A percentile compares a stretch with the other conserved stretches of the same genome.
Evolutionary conservation across 1,140 invertebrate genomes (phyloP).

Genomic region (Pseudomyrmex sp.): DNA sequence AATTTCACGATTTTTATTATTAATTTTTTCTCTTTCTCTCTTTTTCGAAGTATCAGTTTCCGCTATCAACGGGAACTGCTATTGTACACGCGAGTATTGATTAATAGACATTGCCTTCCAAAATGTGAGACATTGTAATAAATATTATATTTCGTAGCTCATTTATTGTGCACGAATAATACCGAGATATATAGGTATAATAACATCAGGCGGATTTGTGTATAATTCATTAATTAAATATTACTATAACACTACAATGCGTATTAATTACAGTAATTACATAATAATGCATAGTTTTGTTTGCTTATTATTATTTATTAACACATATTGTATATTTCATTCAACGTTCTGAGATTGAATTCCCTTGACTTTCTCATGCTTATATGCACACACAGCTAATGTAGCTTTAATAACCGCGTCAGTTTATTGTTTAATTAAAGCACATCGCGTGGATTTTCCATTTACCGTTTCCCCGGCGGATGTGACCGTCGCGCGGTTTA

Average conservation of each 20-base stretch:
- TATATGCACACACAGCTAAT: neutral
- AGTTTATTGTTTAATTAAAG: slow-evolving; percentile 37
- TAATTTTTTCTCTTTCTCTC: neutral
- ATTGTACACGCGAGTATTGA: slow-evolving; percentile 1
- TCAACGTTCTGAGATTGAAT: no score
- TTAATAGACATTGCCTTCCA: neutral
- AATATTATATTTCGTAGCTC: neutral
- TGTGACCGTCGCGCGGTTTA: neutral
- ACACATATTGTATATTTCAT: no score
- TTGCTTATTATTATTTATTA: neutral
- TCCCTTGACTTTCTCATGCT: neutral
- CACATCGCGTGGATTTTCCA: neutral
- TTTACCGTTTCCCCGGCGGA: neutral
- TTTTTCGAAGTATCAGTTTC: slow-evolving; percentile 12
- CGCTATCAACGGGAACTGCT: neutral
- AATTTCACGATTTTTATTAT: slow-evolving; percentile 2
- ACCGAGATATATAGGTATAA: neutral
- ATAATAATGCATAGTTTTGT: neutral
- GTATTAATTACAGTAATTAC: slow-evolving; percentile 19
- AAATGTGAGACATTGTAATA: neutral
- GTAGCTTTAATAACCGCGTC: neutral
- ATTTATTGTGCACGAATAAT: neutral
- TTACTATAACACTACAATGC: no score
- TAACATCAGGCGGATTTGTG: no score
- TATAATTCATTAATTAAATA: no score